Percentiles rank a stretch among this genome's conserved stretches.
Evolutionary conservation across 2,888 invertebrate species (phyloP).

Genomic region (Scrobipalpa costella): DNA sequence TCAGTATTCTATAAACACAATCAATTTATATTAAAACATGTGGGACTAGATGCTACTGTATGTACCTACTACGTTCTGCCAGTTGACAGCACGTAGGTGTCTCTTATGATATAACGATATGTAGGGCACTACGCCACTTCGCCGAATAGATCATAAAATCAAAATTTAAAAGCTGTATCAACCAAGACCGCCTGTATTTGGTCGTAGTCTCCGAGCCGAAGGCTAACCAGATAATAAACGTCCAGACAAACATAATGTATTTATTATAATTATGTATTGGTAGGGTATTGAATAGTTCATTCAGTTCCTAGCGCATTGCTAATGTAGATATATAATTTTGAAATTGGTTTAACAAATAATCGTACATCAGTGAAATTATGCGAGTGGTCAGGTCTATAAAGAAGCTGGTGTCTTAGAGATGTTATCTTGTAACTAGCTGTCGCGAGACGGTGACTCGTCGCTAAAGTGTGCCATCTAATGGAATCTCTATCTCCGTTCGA

Average conservation of each 20-base stretch:
- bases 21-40: not conserved
- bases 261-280: slow-evolving; percentile 39
- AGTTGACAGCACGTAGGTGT: slow-evolving; percentile 18
- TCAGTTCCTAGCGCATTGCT: slow-evolving; percentile 35
- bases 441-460: slow-evolving; percentile 53
- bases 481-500: slow-evolving; percentile 47
- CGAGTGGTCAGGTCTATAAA: slow-evolving; percentile 65
- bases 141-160: slow-evolving; percentile 25
- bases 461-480: slow-evolving; percentile 47
- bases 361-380: slow-evolving; percentile 50
- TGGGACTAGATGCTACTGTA: not conserved
- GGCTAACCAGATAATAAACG: slow-evolving; percentile 55
- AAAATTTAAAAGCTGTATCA: slow-evolving; percentile 31
- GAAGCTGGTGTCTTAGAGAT: slow-evolving; percentile 59
- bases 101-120: slow-evolving; percentile 7
- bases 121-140: slow-evolving; percentile 15
- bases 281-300: slow-evolving; percentile 39
- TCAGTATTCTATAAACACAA: not conserved
- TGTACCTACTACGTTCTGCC: not conserved
- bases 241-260: slow-evolving; percentile 32
- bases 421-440: slow-evolving; percentile 70
- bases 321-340: slow-evolving; percentile 32
- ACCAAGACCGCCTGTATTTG: slow-evolving; percentile 50
- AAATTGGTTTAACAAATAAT: slow-evolving; percentile 65
- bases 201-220: slow-evolving; percentile 53